Conservation (phyloP, 2,113 vertebrate species). For the Diphyllodes magnificus region DNA sequence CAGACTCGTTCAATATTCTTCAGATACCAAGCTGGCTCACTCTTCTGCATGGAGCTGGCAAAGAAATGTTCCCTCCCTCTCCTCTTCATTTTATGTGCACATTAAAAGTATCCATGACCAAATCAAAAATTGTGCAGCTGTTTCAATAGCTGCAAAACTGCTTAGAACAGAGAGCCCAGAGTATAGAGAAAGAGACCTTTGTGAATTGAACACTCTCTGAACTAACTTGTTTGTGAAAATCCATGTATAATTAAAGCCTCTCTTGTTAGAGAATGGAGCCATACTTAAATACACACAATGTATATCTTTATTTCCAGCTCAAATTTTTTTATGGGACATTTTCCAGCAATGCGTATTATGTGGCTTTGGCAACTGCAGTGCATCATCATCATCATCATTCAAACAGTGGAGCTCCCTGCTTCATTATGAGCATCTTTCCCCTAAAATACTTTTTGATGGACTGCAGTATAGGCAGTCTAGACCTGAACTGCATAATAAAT, state of each 20-base stretch:
- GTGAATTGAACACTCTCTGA: conserved; percentile 66
- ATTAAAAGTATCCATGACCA: conserved; percentile 72
- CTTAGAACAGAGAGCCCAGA: conserved; percentile 55
- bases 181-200: conserved; percentile 65
- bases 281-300: conserved; percentile 58
- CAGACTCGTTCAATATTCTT: neutral
- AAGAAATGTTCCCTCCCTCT: conserved; percentile 37
- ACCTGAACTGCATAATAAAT: conserved; percentile 52
- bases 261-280: conserved; percentile 59
- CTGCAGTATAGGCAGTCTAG: conserved; percentile 17
- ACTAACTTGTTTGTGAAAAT: conserved; percentile 70
- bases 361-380: conserved; percentile 43
- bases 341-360: conserved; percentile 39
- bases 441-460: conserved; percentile 59
- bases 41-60: conserved; percentile 34
- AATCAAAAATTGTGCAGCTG: conserved; percentile 71
- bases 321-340: conserved; percentile 11
- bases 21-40: conserved; percentile 41
- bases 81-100: conserved; percentile 59
- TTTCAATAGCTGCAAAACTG: conserved; percentile 66
- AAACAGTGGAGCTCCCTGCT: conserved; percentile 46
- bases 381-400: conserved; percentile 55
- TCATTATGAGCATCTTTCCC: conserved; percentile 33
- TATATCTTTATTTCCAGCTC: conserved; percentile 63
- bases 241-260: conserved; percentile 72